These are phyloP conservation scores for Odontophorus gujanensis DNA, from an alignment of 2,113 vertebrate genomes.

Conservation along the genomic window DNA sequence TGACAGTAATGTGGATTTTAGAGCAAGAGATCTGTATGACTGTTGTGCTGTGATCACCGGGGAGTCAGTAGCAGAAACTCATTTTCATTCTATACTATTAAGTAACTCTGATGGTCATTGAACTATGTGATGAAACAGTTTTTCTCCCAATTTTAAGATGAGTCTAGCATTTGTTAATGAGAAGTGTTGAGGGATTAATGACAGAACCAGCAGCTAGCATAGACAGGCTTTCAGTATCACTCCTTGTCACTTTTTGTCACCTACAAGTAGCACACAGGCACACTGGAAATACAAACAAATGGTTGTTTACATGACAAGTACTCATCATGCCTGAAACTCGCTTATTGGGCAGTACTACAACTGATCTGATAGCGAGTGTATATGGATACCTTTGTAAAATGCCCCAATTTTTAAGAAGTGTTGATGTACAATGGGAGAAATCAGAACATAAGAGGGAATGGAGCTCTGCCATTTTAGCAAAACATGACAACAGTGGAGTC, in stretches of 20 bases:
- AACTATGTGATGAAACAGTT: background rate
- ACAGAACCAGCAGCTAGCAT: background rate
- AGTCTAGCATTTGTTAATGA: background rate
- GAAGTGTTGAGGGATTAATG: background rate
- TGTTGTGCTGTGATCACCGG: background rate
- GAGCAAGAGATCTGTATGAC: background rate
- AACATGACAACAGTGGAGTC: accelerated
- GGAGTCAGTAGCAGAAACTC: background rate
- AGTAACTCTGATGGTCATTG: background rate
- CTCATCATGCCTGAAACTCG: background rate
- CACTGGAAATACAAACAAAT: background rate
- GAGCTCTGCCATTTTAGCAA: background rate
- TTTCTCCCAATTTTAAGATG: background rate
- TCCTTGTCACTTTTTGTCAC: background rate
- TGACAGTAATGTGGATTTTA: background rate
- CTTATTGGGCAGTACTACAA: background rate
- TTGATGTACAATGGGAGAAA: background rate
- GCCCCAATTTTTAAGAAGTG: background rate
- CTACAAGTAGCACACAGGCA: background rate
- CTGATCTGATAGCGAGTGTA: background rate
- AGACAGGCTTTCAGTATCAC: background rate
- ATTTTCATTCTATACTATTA: background rate
- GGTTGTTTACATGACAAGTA: background rate
- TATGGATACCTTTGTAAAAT: background rate
- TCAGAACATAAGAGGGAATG: background rate